Conservation (phyloP, 2,113 vertebrate genomes). For the Hipposideros armiger region DNA sequence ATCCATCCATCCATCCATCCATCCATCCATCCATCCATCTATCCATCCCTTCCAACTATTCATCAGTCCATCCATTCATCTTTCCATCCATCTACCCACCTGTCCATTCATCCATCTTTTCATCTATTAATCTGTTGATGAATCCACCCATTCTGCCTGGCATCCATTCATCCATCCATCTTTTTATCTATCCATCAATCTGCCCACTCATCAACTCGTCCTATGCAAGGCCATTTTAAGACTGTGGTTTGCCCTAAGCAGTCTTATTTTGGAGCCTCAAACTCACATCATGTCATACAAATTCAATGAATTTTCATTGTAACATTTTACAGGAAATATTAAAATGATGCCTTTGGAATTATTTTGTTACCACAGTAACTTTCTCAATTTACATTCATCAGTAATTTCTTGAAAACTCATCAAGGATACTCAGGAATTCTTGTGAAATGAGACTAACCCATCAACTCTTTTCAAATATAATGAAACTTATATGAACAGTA, state of each 20-base stretch:
- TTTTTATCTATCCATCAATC: background rate
- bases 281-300: background rate
- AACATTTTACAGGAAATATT: background rate
- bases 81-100: background rate
- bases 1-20: background rate
- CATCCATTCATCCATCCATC: background rate
- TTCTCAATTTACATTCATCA: slow-evolving; percentile 39
- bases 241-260: background rate
- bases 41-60: too few species aligned
- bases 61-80: rapidly evolving
- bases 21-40: background rate
- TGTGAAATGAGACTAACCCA: slow-evolving; percentile 51
- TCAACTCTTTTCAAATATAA: slow-evolving; percentile 58
- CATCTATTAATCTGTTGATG: background rate
- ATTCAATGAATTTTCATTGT: slow-evolving; percentile 29
- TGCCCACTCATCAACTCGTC: background rate
- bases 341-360: slow-evolving; percentile 27
- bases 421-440: background rate
- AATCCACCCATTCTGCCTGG: background rate
- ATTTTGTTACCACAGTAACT: slow-evolving; percentile 27
- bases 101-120: background rate
- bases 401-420: slow-evolving; percentile 61
- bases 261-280: background rate
- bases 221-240: background rate
- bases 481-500: slow-evolving; percentile 68